Evolutionary conservation across 2,797 vertebrate genomes (phyloP).

Genomic region (Aphelocoma californica): DNA sequence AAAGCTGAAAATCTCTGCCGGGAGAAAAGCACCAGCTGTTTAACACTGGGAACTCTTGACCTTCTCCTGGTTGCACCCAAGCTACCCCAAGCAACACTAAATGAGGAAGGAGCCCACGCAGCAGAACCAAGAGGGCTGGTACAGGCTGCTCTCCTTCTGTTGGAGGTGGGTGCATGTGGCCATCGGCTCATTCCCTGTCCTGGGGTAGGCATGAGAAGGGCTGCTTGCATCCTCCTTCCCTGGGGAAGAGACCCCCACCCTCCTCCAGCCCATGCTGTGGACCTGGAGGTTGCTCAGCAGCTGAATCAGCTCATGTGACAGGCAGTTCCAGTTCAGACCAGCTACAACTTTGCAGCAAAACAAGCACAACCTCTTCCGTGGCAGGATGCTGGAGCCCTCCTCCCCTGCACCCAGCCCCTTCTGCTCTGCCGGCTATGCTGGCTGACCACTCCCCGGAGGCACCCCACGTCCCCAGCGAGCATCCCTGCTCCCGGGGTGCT

Average conservation of each 20-base stretch:
- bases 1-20: background rate
- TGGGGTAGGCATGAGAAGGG: background rate
- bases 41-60: background rate
- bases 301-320: conserved; percentile 50
- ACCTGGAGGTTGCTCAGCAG: conserved; percentile 20
- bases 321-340: conserved; percentile 59
- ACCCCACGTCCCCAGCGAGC: background rate
- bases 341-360: conserved; percentile 56
- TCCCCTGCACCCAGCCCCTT: background rate
- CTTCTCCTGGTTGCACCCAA: background rate
- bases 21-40: background rate
- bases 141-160: background rate
- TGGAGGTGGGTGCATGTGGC: accelerated
- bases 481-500: background rate
- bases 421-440: background rate
- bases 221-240: background rate
- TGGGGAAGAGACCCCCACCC: background rate
- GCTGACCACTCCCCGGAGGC: background rate
- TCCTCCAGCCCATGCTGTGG: background rate
- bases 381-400: background rate
- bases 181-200: background rate
- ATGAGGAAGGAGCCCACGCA: background rate
- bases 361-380: background rate
- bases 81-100: background rate
- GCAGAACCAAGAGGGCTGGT: accelerated